Evolutionary conservation across 2,113 vertebrate genomes (phyloP), one percentile per base, ranked within the genome.

Genomic region (Myiozetetes cayanensis): DNA sequence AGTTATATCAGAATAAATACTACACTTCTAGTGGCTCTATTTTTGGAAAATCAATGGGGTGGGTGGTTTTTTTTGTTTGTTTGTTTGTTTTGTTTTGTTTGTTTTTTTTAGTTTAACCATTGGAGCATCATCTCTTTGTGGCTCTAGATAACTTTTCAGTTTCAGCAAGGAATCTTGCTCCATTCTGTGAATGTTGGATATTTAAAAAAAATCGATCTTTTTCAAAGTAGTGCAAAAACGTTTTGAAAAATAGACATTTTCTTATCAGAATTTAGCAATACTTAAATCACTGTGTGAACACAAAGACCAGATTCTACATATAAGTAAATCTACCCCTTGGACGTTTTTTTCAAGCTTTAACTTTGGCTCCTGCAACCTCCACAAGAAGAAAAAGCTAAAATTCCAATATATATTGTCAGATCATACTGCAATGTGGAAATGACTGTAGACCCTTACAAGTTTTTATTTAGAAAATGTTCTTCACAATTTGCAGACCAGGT

Each of bases 51-150:
- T 31, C 23, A 19, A 3, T 1, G 4, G 8, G 14, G 14, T 37
- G 9, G 39, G 39, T 2, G n/a, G n/a, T 27, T 8, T 14, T 2
- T 0, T 2, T 7, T 46, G n/a, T n/a, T n/a, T n/a, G n/a, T n/a
- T n/a, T n/a, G n/a, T n/a, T n/a, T n/a, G n/a, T n/a, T n/a, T n/a
- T n/a, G n/a, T n/a, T n/a, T n/a, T n/a, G n/a, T 53, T n/a, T 28
- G 37, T 16, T 9, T 55, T 55, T 41, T 16, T 37, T 13, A 12
- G 8, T 85, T 91, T 84, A 73, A 31, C 14, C 0, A 1, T 23
- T 17, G 19, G 16, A 78, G 4, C 4, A 3, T 55, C 4, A 12
- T 75, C 15, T 47, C 12, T 72, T 76, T 71, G 14, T 66, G 52
- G 5, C 37, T 74, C 24, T 39, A 78, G 56, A 27, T 79, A 78